phyloP scores from a whole-genome alignment of 2,888 invertebrate species.

The Meloe dianella region DNA sequence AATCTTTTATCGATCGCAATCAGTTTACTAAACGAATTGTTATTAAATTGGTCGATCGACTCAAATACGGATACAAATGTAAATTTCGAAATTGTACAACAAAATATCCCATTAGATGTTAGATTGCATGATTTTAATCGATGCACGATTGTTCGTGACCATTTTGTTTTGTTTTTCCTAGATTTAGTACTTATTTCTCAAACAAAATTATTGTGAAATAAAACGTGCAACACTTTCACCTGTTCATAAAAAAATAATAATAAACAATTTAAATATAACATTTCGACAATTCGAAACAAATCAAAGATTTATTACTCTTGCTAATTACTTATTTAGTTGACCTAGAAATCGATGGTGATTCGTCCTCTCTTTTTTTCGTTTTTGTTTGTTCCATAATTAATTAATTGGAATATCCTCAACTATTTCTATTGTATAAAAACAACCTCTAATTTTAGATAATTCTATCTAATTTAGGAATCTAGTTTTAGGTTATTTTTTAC shows the following conservation, averaged over 20 bases:
- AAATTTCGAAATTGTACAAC: background rate
- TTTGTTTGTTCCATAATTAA: background rate
- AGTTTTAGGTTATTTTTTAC: background rate
- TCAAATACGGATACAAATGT: background rate
- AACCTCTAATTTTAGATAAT: background rate
- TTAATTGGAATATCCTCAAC: background rate
- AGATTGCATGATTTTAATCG: conserved; percentile 6
- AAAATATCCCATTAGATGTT: background rate
- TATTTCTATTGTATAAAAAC: background rate
- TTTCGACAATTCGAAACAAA: background rate
- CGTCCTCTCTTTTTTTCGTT: background rate
- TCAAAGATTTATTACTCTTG: background rate
- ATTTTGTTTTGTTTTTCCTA: background rate
- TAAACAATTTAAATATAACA: background rate
- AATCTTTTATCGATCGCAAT: background rate
- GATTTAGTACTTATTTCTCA: background rate
- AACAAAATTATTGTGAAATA: background rate
- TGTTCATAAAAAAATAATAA: background rate
- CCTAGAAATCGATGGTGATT: background rate
- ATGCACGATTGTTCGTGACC: conserved; percentile 4
- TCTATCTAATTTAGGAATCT: background rate
- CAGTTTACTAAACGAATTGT: background rate
- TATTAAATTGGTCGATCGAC: background rate
- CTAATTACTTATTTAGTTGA: background rate
- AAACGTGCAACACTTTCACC: conserved; percentile 6